Evolutionary conservation across 2,888 invertebrate species (phyloP), one percentile per base, ranked within the genome.

Genomic region (Tetragonisca angustula): DNA sequence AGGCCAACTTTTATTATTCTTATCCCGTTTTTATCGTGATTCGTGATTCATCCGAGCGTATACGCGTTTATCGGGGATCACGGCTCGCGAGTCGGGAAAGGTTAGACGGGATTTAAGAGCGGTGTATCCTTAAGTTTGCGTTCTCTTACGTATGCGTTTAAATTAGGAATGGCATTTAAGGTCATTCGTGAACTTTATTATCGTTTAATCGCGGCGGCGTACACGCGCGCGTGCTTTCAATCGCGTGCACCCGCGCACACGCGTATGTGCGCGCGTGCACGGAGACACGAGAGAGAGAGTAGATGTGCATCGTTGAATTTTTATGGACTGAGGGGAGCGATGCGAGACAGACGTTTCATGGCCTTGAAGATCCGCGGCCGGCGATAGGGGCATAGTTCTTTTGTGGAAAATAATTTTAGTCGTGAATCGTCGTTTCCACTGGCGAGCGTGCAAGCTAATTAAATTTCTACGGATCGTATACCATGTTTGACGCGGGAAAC

Each of bases 231-330:
- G 64, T 52, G n/a, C 71, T 52, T 78, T 88, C 82, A 84, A 75
- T 79, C 82, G 64, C 76, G 79, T 78, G 54, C 78, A 80, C 77
- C 64, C 65, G 49, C 59, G 50, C 62, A 52, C 54, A 62, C 74
- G 32, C n/a, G 56, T 13, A 59, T 15, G 56, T 59, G 56, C 43
- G 36, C n/a, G 73, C 70, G 65, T 64, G 75, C n/a, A 27, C 64
- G 65, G 76, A 73, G 70, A 76, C 70, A 81, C 71, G 71, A 73
- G 69, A 65, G 71, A 73, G 69, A 65, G 71, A 69, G 84, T 84
- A 84, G 81, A 81, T 85, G 77, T 81, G 81, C 81, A 78, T 85
- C 83, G 86, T 80, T 85, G 86, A 86, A 85, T 86, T 85, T 86
- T 86, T 86, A 85, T 86, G 84, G 85, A 67, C 79, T 62, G 72